Base-by-base conservation (phyloP, 2,888 invertebrate genomes). In the Tenthredo amoena region DNA sequence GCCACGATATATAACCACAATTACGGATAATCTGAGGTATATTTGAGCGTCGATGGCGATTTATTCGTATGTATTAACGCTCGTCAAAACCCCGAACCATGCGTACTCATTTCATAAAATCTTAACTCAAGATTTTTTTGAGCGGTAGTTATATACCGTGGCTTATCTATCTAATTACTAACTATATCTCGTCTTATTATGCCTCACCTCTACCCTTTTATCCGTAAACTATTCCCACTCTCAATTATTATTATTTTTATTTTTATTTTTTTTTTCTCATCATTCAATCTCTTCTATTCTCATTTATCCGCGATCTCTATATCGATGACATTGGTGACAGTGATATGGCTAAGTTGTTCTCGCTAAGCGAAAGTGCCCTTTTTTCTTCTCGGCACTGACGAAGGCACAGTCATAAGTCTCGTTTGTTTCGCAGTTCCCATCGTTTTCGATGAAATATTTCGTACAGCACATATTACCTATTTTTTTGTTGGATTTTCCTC, bases 401-500 rank as follows among this genome's bases (percentile, higher is more conserved):
- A 93, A 93, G 93, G 93, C 93, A 93, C 93, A 92, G 89, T 92
- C 90, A 89, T 92, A 91, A 91, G 91, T 92, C 91, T 92, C 91
- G 89, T 89, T 89, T 85, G 86, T 87, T 89, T 86, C 86, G 86
- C 85, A 87, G 84, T 82, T 86, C 77, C 85, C 85, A 86, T 85
- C 21, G 55, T 84, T 58, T 76, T 34, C 65, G 65, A 77, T 76
- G 12, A 65, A 65, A 77, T 31, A 72, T 37, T 77, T 34, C 85
- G 81, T 85, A 85, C 77, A 85, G 37, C 85, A 71, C 83, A 47
- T 50, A 31, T 50, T 55, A 81, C 68, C 31, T 77, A 43, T 58
- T 26, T 62, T 62, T 26, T 84, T 85, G 65, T 40, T 85, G 26
- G 26, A 31, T 55, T 55, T 37, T 55, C 72, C 86, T 83, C 47